phyloP scores from a whole-genome alignment of 2,113 vertebrate species.

The Pangasianodon gigas region DNA sequence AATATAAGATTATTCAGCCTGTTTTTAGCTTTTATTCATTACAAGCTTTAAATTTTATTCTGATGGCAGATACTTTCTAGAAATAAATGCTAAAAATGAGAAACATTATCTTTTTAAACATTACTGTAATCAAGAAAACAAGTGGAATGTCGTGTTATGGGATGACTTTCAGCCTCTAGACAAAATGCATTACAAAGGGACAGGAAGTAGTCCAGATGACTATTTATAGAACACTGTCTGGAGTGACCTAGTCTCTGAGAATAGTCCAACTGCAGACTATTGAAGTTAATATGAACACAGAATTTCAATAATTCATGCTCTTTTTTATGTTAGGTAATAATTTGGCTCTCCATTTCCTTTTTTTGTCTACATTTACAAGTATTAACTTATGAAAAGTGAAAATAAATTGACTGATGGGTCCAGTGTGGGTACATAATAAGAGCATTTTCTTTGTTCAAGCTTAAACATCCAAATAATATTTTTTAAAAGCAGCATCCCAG shows the following conservation, averaged over 20 bases:
- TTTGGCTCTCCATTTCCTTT: background rate
- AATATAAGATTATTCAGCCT: background rate
- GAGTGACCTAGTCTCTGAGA: slow-evolving; percentile 29
- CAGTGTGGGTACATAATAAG: background rate
- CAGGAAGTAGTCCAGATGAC: slow-evolving; percentile 23
- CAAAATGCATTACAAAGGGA: slow-evolving; percentile 6
- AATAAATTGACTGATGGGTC: background rate
- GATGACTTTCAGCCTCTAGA: slow-evolving; percentile 8
- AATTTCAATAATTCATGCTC: background rate
- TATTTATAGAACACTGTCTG: slow-evolving; percentile 22
- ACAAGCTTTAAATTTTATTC: background rate
- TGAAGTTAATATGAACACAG: background rate
- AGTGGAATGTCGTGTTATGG: background rate
- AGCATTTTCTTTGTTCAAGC: background rate
- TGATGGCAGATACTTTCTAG: background rate
- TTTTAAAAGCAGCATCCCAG: background rate
- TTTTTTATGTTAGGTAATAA: background rate
- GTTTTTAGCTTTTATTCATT: background rate
- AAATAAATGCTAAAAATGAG: background rate
- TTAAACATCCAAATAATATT: background rate
- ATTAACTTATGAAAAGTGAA: background rate
- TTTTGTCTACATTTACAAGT: background rate
- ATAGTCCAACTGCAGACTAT: slow-evolving; percentile 17
- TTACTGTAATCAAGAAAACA: background rate
- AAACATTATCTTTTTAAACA: background rate